Percentiles rank a stretch among this genome's conserved stretches.
phyloP scores from a whole-genome alignment of 2,797 vertebrate genomes.

The Dicrostonyx torquatus region DNA sequence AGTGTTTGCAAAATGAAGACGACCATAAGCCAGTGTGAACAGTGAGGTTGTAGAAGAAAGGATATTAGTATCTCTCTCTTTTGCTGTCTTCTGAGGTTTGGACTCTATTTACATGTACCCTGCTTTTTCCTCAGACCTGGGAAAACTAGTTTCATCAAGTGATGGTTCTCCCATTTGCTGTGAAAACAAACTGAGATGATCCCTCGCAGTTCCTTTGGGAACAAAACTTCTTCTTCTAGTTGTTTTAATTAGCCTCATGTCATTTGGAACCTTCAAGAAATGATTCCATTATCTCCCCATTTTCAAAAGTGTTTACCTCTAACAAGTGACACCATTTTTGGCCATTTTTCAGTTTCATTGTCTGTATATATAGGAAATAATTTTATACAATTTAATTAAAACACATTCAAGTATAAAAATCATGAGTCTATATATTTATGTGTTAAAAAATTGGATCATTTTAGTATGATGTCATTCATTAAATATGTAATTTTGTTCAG shows the following conservation, averaged over 20 bases:
- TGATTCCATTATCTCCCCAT: background rate
- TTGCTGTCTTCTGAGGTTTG: too few species aligned
- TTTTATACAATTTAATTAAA: background rate
- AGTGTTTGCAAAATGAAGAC: background rate
- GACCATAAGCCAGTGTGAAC: background rate
- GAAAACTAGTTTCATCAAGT: background rate
- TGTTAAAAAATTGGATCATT: background rate
- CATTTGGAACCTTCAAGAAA: background rate
- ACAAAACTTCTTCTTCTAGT: background rate
- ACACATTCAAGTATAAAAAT: background rate
- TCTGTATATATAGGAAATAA: background rate
- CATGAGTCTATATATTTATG: background rate
- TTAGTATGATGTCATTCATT: background rate
- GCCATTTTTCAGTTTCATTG: background rate
- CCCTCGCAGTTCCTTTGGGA: background rate
- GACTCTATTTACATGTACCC: background rate
- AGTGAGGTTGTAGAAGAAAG: background rate
- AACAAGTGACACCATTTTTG: background rate
- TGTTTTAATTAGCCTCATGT: background rate
- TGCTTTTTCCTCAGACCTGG: background rate
- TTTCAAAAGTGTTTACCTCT: background rate
- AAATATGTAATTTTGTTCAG: background rate
- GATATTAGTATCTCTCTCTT: background rate
- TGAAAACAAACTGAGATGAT: background rate
- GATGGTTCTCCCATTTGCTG: background rate